Base-by-base conservation (phyloP, 92 coral and sea anemone species). In the Bergia sp. region DNA sequence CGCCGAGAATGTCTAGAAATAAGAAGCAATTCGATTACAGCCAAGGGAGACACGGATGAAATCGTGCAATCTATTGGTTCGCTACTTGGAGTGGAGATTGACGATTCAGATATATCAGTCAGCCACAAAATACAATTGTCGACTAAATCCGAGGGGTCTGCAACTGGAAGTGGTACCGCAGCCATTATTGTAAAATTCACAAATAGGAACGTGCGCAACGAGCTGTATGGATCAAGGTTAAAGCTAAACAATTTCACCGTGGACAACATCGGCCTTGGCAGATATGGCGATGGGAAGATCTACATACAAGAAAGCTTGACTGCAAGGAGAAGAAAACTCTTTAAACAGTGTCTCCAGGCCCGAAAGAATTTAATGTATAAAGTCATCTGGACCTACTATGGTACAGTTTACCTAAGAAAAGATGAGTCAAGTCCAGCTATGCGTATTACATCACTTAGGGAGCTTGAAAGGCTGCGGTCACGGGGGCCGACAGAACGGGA, bases 241-340 rank as follows among this genome's bases (percentile, higher is more conserved):
- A 86, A 86, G 82, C 45, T 76, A 67, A 86, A 86, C 49, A 86
- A 77, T 36, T 18, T 53, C 41, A 86, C 82, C 37, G 15, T 13
- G 44, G 55, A 72, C 10, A 39, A 77, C 39, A 42, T 86, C 55
- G 83, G 84, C 53, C 82, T 86, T 11, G 82, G 53, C 18, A 57
- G 89, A 76, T 53, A 77, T 53, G 89, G 76, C 37, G 89, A 77
- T 42, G 53, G 53, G 29, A 87, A 57, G 72, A 86, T 77, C 82
- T 86, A 41, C 76, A 76, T 88, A 10, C 90, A 88, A 72, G 87
- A 82, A 76, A 89, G 88, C 43, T 55, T 83, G 45, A 89, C 91
- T 82, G 37, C 79, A 72, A 38, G 76, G 16, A 82, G 81, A 89
- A 89, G 39, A 69, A 71, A 89, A 10, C 91, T 82, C 43, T 89